Evolutionary conservation across 2,113 vertebrate genomes (phyloP), one percentile per base, ranked within the genome.

Genomic region (Channa maculata): DNA sequence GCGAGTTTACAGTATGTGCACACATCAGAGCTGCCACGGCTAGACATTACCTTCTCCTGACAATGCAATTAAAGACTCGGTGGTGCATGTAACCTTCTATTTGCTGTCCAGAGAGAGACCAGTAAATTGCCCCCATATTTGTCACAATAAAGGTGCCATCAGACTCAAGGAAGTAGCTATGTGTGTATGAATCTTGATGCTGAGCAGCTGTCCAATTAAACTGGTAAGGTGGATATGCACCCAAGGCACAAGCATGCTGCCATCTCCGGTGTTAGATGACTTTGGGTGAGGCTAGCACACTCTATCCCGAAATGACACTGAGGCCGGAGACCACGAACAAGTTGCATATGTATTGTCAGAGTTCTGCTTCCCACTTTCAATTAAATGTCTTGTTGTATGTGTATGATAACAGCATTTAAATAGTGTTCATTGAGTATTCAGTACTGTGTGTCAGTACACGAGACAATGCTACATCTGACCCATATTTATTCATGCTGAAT

Each of bases 191-290:
- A 86, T 86, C 63, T 88, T 81, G 85, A 89, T 90, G 79, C 82
- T 44, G 85, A 93, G 86, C 90, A 92, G 89, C 87, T 93, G 90
- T 90, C 92, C 89, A 92, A 92, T 94, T 94, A 91, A 92, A 92
- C 51, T 54, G 67, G 86, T 78, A 71, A 55, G 82, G 75, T 85
- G 76, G 75, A 85, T 83, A 73, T 86, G 79, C 80, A 86, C 86
- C 80, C 81, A 77, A 84, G 86, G 89, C 77, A 67, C 49, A 65
- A 73, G 39, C 73, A 88, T 83, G 75, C 45, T 70, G 86, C 54
- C 59, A 45, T 87, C 67, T 86, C 85, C 39, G 24, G 24, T 24
- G 24, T 24, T 24, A 24, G 24, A 24, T 24, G 24, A 24, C 24
- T 24, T 24, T 24, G 51, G 71, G 71, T 71, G 73, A 84, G 37